Conservation (phyloP, 2,888 invertebrate genomes). For the Aleiodes leptofemur region DNA sequence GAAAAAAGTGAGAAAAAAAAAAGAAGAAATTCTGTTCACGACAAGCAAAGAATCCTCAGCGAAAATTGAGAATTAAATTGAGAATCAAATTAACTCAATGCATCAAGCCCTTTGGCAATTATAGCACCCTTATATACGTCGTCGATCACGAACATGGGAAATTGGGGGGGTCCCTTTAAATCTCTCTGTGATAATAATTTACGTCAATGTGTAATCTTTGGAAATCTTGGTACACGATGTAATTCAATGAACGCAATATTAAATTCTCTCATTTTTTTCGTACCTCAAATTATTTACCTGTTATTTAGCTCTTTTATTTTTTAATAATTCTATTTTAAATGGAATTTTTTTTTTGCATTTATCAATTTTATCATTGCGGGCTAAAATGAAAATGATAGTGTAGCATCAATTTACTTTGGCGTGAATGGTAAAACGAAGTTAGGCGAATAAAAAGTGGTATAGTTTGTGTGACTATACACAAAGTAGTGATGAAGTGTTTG, state of each 20-base stretch:
- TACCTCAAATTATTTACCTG: too few species aligned
- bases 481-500: neutral
- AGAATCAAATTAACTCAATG: slow-evolving; percentile 1
- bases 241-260: too few species aligned
- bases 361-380: slow-evolving; percentile 1
- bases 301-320: neutral
- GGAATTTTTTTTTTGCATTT: too few species aligned
- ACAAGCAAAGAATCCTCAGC: too few species aligned
- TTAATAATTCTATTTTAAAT: neutral
- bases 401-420: slow-evolving; percentile 15
- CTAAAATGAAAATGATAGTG: too few species aligned
- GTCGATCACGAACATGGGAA: slow-evolving; percentile 9
- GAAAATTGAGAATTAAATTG: slow-evolving; percentile 8
- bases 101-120: slow-evolving; percentile 24
- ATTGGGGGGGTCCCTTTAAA: neutral
- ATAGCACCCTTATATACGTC: slow-evolving; percentile 3
- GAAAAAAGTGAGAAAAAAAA: neutral
- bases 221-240: too few species aligned
- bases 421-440: slow-evolving; percentile 3
- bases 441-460: neutral
- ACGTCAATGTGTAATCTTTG: slow-evolving; percentile 16
- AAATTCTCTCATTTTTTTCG: too few species aligned
- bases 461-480: neutral
- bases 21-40: slow-evolving; percentile 18
- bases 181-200: slow-evolving; percentile 32